These are phyloP conservation scores for Zaprionus camerounensis DNA, from an alignment of 1,140 invertebrate species.

Conservation along the genomic window DNA sequence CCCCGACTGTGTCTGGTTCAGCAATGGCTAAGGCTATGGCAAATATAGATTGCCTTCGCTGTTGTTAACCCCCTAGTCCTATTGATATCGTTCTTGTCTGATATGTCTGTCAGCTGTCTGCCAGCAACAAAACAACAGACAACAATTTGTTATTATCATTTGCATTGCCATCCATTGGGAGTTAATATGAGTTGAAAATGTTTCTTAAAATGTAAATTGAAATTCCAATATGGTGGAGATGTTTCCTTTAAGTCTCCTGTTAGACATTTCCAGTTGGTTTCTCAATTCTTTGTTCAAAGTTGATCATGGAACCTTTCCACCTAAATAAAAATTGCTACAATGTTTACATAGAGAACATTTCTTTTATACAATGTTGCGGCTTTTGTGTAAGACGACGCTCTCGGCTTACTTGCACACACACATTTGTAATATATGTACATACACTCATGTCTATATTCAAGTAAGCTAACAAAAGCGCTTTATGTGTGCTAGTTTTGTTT, in stretches of 20 bases:
- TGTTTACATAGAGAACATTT: slow-evolving; percentile 15
- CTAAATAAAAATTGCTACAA: slow-evolving; percentile 38
- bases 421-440: neutral
- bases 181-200: no score
- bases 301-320: neutral
- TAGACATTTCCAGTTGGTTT: neutral
- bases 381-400: slow-evolving; percentile 33
- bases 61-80: slow-evolving; percentile 1
- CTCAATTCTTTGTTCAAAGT: neutral
- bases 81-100: slow-evolving; percentile 9
- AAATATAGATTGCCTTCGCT: slow-evolving; percentile 7
- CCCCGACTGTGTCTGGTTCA: no score
- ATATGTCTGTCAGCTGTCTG: slow-evolving; percentile 12
- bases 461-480: slow-evolving; percentile 5
- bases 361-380: slow-evolving; percentile 32
- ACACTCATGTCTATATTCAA: neutral
- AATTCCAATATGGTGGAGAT: no score
- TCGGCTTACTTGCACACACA: slow-evolving; percentile 25
- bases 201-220: no score
- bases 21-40: neutral
- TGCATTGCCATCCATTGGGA: neutral
- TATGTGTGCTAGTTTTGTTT: slow-evolving; percentile 24
- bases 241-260: neutral
- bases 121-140: neutral
- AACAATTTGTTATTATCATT: slow-evolving; percentile 14